Evolutionary conservation across 2,113 vertebrate species (phyloP).

Genomic region (Rhinoderma darwinii): DNA sequence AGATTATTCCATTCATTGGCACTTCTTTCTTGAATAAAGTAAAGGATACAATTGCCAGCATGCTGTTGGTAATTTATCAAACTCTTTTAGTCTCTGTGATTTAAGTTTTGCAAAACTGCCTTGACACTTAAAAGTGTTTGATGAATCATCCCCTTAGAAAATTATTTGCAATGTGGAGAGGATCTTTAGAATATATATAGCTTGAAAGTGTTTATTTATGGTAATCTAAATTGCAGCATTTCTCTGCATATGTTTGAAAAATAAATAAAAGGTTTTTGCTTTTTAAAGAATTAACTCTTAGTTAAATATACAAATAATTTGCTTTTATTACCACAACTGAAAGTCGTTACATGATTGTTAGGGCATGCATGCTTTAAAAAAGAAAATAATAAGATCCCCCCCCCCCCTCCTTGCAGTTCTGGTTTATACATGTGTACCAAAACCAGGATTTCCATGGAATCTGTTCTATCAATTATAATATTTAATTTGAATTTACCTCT

Average conservation of each 20-base stretch:
- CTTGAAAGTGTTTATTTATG: constrained; percentile 40
- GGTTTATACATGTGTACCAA: too few relatives aligned
- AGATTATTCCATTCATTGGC: constrained; percentile 10
- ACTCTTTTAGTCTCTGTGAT: constrained; percentile 30
- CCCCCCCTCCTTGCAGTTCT: too few relatives aligned
- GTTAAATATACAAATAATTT: too few relatives aligned
- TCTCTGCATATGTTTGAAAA: constrained; percentile 14
- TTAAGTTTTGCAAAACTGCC: constrained; percentile 33
- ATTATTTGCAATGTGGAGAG: constrained; percentile 36
- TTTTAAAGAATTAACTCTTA: too few relatives aligned
- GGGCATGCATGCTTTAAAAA: too few relatives aligned
- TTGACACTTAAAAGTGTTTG: constrained; percentile 43
- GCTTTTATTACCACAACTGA: too few relatives aligned
- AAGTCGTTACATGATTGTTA: too few relatives aligned
- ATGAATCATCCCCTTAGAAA: constrained; percentile 29
- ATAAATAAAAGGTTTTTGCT: not conserved
- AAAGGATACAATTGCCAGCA: constrained; percentile 27
- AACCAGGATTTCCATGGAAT: too few relatives aligned
- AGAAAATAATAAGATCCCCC: too few relatives aligned
- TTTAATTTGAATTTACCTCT: too few relatives aligned
- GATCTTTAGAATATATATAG: not conserved
- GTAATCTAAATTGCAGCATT: constrained; percentile 5
- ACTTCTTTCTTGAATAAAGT: constrained; percentile 16
- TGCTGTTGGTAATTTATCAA: constrained; percentile 45
- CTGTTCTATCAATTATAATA: too few relatives aligned